phyloP scores from a whole-genome alignment of 2,888 invertebrate genomes.

The Panzeria rudis region DNA sequence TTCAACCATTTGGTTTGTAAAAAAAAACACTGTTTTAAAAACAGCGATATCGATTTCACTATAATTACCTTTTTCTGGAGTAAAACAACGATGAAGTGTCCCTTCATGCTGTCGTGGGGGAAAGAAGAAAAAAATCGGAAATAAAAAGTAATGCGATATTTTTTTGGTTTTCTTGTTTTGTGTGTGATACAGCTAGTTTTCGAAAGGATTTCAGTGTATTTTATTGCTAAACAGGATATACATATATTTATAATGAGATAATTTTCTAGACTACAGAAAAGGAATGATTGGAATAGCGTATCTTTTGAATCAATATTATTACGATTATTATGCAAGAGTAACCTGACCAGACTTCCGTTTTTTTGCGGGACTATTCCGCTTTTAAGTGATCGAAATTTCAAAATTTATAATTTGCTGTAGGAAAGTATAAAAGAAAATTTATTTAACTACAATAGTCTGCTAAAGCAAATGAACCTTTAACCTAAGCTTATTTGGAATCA shows the following conservation, averaged over 20 bases:
- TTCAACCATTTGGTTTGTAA: constrained; percentile 9
- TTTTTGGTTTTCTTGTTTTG: constrained; percentile 37
- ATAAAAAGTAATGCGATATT: constrained; percentile 65
- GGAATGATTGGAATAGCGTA: neutral
- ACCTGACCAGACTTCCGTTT: too few species aligned
- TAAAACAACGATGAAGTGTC: neutral
- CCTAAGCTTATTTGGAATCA: too few species aligned
- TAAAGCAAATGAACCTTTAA: too few species aligned
- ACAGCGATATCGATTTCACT: constrained; percentile 70
- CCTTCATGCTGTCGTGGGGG: neutral
- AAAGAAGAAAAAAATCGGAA: constrained; percentile 57
- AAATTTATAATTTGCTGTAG: too few species aligned
- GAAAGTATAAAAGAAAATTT: too few species aligned
- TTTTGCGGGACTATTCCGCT: too few species aligned
- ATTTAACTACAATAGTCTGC: too few species aligned
- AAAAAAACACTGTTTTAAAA: constrained; percentile 37
- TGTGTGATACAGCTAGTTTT: constrained; percentile 36
- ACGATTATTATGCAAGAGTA: neutral
- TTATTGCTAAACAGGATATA: constrained; percentile 45
- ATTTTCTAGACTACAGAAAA: neutral
- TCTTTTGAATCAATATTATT: neutral
- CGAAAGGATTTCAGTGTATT: neutral
- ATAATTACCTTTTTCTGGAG: constrained; percentile 64
- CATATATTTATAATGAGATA: constrained; percentile 34
- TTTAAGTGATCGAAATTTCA: too few species aligned